Conservation (phyloP, 2,113 vertebrate genomes). For the Halcyon malimbica region DNA sequence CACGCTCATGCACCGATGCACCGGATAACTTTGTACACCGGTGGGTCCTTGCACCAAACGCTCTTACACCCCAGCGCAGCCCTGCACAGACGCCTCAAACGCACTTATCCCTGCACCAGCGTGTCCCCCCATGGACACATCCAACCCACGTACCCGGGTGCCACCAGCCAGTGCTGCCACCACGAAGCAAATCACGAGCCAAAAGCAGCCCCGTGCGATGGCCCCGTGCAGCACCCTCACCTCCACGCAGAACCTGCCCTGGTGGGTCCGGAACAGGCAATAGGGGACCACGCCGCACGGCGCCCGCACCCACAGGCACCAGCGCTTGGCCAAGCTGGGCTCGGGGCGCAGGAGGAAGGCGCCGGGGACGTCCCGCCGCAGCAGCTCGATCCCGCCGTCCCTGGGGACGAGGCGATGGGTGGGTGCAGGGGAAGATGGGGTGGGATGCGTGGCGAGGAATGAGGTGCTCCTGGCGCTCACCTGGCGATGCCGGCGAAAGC, state of each 20-base stretch:
- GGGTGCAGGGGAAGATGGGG: accelerated
- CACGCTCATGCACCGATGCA: too few relatives aligned
- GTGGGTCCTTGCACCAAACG: too few relatives aligned
- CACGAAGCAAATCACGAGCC: too few relatives aligned
- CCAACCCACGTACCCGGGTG: too few relatives aligned
- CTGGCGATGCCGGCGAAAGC: slow-evolving; percentile 85
- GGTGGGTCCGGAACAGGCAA: slow-evolving; percentile 75
- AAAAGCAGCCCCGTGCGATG: background rate
- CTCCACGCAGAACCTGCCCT: slow-evolving; percentile 85
- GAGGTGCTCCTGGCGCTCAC: slow-evolving; percentile 46
- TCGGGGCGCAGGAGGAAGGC: slow-evolving; percentile 87
- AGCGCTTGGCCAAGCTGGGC: slow-evolving; percentile 71
- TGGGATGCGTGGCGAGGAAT: accelerated
- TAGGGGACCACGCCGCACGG: slow-evolving; percentile 82
- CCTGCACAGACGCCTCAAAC: too few relatives aligned
- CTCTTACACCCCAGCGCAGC: too few relatives aligned
- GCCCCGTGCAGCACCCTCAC: slow-evolving; percentile 48
- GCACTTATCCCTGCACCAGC: too few relatives aligned
- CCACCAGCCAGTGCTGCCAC: too few relatives aligned
- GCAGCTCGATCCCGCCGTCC: slow-evolving; percentile 79
- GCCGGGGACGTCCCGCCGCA: slow-evolving; percentile 84
- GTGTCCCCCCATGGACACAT: too few relatives aligned
- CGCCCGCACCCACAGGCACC: slow-evolving; percentile 83
- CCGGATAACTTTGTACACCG: too few relatives aligned
- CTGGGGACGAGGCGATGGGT: slow-evolving; percentile 29